These are phyloP conservation scores for Asteroscopus sphinx DNA, from an alignment of 2,888 invertebrate species.

Conservation along the genomic window DNA sequence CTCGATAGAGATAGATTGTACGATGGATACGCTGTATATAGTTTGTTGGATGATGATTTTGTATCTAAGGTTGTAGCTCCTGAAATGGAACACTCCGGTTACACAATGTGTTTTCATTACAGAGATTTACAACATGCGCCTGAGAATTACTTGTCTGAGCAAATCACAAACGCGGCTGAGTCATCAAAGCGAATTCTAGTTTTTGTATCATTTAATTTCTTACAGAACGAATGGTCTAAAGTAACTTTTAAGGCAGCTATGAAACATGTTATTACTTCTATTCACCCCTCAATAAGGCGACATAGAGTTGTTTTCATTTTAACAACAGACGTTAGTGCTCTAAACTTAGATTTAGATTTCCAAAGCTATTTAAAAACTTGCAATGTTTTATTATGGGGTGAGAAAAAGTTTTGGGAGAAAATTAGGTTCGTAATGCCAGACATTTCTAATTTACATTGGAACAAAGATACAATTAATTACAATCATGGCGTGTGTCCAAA, in stretches of 20 bases:
- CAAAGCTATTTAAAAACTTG: constrained; percentile 93
- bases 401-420: constrained; percentile 97
- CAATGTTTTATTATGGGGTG: constrained; percentile 94
- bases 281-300: constrained; percentile 92
- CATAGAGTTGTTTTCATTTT: constrained; percentile 89
- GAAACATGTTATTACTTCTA: constrained; percentile 91
- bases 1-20: constrained; percentile 92
- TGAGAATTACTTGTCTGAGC: constrained; percentile 90
- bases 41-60: constrained; percentile 94
- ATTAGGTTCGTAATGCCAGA: constrained; percentile 95
- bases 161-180: constrained; percentile 91
- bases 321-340: constrained; percentile 92
- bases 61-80: constrained; percentile 92
- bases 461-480: constrained; percentile 88
- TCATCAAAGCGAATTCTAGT: constrained; percentile 93
- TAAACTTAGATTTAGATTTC: constrained; percentile 93
- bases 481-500: constrained; percentile 88
- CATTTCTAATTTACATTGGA: constrained; percentile 91
- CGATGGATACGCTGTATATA: constrained; percentile 97
- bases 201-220: constrained; percentile 94
- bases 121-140: constrained; percentile 91
- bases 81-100: constrained; percentile 93
- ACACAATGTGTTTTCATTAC: constrained; percentile 92
- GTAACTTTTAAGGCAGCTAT: constrained; percentile 95
- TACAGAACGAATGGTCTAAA: constrained; percentile 95